Percentiles rank a stretch among this genome's conserved stretches.
These are phyloP conservation scores for Corythoichthys intestinalis DNA, from an alignment of 2,113 vertebrate genomes.

Conservation along the genomic window DNA sequence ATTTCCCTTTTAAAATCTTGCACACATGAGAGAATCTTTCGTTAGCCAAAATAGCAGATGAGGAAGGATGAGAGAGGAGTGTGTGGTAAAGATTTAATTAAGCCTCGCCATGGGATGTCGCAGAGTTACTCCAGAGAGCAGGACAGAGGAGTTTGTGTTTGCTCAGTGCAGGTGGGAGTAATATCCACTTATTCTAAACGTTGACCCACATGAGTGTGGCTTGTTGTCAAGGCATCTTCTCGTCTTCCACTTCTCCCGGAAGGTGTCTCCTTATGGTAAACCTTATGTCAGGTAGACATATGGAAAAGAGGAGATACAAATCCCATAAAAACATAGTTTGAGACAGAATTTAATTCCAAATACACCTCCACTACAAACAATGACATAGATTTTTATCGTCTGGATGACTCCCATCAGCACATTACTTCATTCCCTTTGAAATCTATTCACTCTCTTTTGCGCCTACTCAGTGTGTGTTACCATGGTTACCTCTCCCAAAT, in stretches of 20 bases:
- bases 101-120: constrained; percentile 60
- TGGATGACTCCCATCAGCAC: constrained; percentile 55
- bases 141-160: constrained; percentile 61
- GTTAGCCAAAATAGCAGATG: constrained; percentile 58
- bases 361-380: constrained; percentile 22
- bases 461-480: constrained; percentile 64
- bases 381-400: constrained; percentile 53
- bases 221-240: constrained; percentile 18
- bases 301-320: background rate
- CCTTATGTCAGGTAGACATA: constrained; percentile 36
- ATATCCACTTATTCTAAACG: constrained; percentile 50
- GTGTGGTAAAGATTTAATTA: constrained; percentile 65
- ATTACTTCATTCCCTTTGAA: constrained; percentile 61
- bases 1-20: constrained; percentile 40
- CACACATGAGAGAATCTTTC: constrained; percentile 49
- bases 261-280: constrained; percentile 39
- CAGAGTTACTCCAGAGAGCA: constrained; percentile 41
- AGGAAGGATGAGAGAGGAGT: constrained; percentile 57
- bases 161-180: constrained; percentile 53
- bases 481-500: constrained; percentile 66
- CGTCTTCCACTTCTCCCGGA: constrained; percentile 19
- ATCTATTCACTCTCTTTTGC: constrained; percentile 59
- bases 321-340: background rate
- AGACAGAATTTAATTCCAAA: background rate
- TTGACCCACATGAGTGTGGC: constrained; percentile 41